These are phyloP conservation scores for Crotalus viridis DNA, from an alignment of 2,113 vertebrate genomes.

Conservation along the genomic window DNA sequence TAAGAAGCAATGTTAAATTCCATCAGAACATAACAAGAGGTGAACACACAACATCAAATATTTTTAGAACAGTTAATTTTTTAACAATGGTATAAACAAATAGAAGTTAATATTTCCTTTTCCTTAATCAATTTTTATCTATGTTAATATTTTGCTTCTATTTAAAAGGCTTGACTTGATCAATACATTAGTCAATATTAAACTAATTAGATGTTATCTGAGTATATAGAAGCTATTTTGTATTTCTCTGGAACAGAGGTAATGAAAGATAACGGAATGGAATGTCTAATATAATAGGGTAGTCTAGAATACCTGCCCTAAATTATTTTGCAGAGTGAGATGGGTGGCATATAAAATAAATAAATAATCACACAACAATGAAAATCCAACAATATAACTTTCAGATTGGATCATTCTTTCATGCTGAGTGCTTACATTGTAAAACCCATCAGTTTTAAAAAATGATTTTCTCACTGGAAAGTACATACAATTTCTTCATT, in stretches of 20 bases:
- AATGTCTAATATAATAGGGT: not conserved
- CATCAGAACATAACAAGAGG: not conserved
- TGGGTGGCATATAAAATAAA: not conserved
- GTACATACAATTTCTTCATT: not conserved
- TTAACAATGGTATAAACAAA: not conserved
- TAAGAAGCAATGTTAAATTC: not conserved
- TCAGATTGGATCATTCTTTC: not conserved
- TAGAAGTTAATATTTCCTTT: not conserved
- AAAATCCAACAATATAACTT: not conserved
- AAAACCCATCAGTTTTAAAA: not conserved
- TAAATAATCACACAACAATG: not conserved
- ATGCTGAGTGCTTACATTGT: not conserved
- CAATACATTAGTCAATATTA: not conserved
- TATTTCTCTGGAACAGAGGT: not conserved
- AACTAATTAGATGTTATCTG: not conserved
- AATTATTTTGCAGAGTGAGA: not conserved
- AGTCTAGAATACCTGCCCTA: not conserved
- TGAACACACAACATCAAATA: not conserved
- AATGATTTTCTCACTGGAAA: not conserved
- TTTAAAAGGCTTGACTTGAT: not conserved
- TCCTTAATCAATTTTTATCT: not conserved
- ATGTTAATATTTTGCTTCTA: not conserved
- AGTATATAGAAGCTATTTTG: not conserved
- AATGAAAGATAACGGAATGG: not conserved
- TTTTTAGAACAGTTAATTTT: not conserved